phyloP scores from a whole-genome alignment of 2,797 vertebrate genomes.

The Anguilla obscura region DNA sequence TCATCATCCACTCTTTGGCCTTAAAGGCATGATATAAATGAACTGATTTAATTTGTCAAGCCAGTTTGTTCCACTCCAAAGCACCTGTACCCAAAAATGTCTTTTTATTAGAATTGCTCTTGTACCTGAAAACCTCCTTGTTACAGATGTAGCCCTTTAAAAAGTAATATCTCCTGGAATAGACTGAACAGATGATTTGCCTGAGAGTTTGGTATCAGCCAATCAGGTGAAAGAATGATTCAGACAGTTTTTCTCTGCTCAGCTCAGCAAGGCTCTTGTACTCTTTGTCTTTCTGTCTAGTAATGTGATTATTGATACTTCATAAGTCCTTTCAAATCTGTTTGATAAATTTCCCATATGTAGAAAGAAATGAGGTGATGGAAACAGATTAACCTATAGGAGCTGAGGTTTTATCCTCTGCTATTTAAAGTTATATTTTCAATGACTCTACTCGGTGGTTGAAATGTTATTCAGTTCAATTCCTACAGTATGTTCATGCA shows the following conservation, averaged over 20 bases:
- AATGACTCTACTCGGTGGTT: neutral
- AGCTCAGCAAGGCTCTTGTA: neutral
- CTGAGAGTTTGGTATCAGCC: neutral
- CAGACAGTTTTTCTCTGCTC: neutral
- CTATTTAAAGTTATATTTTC: neutral
- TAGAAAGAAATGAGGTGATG: neutral
- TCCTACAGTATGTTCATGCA: neutral
- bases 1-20: too few species aligned
- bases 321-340: constrained; percentile 14
- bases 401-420: neutral
- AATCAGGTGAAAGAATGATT: neutral
- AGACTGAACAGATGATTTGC: constrained; percentile 1
- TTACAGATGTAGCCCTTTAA: neutral
- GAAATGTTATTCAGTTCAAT: neutral
- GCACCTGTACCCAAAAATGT: too few species aligned
- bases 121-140: too few species aligned
- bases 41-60: too few species aligned
- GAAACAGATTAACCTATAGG: neutral
- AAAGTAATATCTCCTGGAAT: neutral
- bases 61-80: too few species aligned
- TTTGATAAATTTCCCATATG: constrained; percentile 1
- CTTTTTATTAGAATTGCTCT: too few species aligned
- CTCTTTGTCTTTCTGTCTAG: neutral
- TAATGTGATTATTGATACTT: constrained; percentile 14
- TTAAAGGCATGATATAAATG: too few species aligned